Conservation (phyloP, 2,888 invertebrate species). For the Pecten maximus region DNA sequence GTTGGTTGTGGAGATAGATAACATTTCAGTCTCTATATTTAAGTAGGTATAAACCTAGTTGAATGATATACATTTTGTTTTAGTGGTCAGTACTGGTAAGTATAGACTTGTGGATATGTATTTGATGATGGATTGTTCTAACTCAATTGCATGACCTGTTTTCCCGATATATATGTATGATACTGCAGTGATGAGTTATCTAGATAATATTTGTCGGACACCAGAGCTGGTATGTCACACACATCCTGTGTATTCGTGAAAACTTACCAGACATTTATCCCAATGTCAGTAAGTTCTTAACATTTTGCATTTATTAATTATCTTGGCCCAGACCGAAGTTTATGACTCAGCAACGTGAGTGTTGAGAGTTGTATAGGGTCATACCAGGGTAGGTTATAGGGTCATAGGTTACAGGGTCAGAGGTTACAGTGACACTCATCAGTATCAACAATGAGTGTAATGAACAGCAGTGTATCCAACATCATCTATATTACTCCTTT, state of each 20-base stretch:
- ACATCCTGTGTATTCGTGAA: conserved; percentile 19
- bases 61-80: not conserved
- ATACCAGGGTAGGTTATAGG: not conserved
- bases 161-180: not conserved
- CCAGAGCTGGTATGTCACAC: not conserved
- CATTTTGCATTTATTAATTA: not conserved
- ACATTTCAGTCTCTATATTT: no score
- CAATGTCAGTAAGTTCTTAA: not conserved
- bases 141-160: conserved; percentile 1
- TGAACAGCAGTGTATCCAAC: not conserved
- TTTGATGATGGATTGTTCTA: conserved; percentile 15
- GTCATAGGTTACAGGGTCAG: not conserved
- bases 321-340: not conserved
- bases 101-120: not conserved
- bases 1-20: no score
- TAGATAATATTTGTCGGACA: not conserved
- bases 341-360: not conserved
- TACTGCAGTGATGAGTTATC: not conserved
- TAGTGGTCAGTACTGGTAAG: conserved; percentile 35
- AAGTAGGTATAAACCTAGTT: not conserved
- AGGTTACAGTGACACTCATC: not conserved
- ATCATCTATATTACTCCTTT: not conserved
- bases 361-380: not conserved
- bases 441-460: not conserved
- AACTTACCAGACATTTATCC: not conserved